Percentiles rank a stretch among this genome's conserved stretches.
Conservation (phyloP, 2,797 vertebrate species). For the Acanthiza pusilla region DNA sequence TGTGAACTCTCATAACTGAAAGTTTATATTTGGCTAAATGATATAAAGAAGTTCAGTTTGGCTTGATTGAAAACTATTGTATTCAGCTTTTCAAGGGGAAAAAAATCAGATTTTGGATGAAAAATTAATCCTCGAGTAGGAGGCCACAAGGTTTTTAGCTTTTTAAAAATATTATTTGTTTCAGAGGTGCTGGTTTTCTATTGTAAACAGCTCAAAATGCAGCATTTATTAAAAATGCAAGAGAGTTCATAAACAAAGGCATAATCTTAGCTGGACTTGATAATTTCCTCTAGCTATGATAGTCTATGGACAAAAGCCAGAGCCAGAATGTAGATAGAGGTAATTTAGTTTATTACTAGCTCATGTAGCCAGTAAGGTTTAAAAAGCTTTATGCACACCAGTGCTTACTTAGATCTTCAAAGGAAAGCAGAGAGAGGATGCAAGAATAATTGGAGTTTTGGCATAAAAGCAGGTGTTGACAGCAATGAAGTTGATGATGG, state of each 20-base stretch:
- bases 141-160: not conserved
- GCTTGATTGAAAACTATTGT: not conserved
- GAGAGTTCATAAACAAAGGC: not conserved
- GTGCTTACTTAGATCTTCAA: not conserved
- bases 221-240: not conserved
- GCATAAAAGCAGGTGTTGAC: not conserved
- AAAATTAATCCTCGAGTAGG: not conserved
- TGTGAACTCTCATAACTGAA: not conserved
- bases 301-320: not conserved
- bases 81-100: not conserved
- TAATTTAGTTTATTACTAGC: not conserved
- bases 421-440: not conserved
- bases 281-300: not conserved
- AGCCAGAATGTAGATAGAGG: not conserved
- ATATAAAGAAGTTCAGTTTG: not conserved
- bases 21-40: not conserved
- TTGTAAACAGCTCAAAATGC: not conserved
- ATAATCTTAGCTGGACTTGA: not conserved
- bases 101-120: not conserved
- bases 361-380: not conserved
- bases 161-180: not conserved
- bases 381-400: not conserved
- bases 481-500: not conserved
- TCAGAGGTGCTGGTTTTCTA: not conserved
- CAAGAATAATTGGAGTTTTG: not conserved